Conservation (phyloP, 2,888 invertebrate species). For the Hoplodrina blanda region DNA sequence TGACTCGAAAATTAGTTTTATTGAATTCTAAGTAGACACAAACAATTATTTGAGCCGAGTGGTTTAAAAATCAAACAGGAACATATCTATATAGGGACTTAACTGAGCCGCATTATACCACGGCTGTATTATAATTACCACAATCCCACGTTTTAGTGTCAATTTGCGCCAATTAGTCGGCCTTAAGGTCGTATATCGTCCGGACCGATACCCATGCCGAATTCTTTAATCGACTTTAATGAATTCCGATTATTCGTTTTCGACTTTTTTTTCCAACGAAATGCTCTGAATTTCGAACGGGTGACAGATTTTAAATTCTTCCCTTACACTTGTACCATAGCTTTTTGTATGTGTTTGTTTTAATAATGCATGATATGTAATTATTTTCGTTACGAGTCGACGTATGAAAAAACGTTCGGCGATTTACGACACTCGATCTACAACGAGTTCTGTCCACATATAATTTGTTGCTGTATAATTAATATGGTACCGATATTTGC, state of each 20-base stretch:
- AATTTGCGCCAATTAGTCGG: constrained; percentile 80
- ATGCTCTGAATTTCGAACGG: constrained; percentile 87
- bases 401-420: constrained; percentile 70
- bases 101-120: constrained; percentile 63
- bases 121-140: constrained; percentile 73
- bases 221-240: constrained; percentile 85
- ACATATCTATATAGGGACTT: constrained; percentile 54
- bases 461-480: constrained; percentile 67
- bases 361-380: constrained; percentile 88
- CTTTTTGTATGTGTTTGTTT: constrained; percentile 82
- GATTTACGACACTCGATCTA: constrained; percentile 74
- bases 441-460: constrained; percentile 58
- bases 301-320: constrained; percentile 90
- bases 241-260: constrained; percentile 83
- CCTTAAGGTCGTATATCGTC: constrained; percentile 75
- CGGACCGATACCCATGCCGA: constrained; percentile 73
- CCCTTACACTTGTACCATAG: constrained; percentile 86
- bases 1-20: constrained; percentile 64
- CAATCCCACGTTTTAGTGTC: constrained; percentile 75
- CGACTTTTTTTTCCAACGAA: constrained; percentile 83
- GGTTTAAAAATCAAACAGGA: constrained; percentile 65
- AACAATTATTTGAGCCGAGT: constrained; percentile 65
- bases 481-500: constrained; percentile 63
- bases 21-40: constrained; percentile 66
- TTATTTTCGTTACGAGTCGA: constrained; percentile 83